Evolutionary conservation across 2,113 vertebrate species (phyloP).

Genomic region (Pseudopodoces humilis): DNA sequence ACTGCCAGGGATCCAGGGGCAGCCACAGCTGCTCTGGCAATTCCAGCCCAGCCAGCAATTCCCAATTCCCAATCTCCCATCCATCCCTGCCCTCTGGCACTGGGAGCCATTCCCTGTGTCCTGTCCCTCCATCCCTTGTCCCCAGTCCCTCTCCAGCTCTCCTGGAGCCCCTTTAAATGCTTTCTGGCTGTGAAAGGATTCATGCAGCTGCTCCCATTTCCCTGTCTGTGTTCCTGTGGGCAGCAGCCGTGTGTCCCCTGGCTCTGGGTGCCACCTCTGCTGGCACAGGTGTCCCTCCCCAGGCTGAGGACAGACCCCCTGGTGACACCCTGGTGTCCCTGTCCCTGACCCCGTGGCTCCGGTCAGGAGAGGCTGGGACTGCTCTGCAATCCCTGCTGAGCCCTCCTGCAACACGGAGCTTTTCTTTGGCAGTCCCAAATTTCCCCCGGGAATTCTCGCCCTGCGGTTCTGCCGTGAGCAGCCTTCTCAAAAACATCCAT

Average conservation of each 20-base stretch:
- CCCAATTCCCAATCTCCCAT: neutral
- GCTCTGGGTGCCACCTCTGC: neutral
- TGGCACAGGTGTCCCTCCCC: accelerated
- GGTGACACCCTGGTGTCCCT: neutral
- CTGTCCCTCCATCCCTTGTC: neutral
- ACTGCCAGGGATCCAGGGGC: neutral
- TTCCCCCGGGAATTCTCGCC: neutral
- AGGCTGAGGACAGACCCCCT: neutral
- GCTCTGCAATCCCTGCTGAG: neutral
- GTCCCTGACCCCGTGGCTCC: neutral
- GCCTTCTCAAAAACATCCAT: accelerated
- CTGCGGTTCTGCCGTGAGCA: neutral
- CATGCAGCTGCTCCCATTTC: no score
- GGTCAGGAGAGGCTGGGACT: neutral
- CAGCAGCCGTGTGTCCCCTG: accelerated
- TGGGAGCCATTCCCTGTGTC: neutral
- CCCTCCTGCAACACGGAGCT: accelerated
- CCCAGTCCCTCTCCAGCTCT: neutral
- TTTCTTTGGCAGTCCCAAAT: neutral
- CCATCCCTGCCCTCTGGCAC: neutral
- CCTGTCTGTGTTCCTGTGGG: accelerated
- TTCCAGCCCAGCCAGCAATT: neutral
- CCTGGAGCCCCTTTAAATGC: accelerated
- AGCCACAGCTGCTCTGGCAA: neutral
- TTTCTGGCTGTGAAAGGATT: accelerated